Base-by-base conservation (phyloP, 2,888 invertebrate species). In the Cerastis rubricosa region DNA sequence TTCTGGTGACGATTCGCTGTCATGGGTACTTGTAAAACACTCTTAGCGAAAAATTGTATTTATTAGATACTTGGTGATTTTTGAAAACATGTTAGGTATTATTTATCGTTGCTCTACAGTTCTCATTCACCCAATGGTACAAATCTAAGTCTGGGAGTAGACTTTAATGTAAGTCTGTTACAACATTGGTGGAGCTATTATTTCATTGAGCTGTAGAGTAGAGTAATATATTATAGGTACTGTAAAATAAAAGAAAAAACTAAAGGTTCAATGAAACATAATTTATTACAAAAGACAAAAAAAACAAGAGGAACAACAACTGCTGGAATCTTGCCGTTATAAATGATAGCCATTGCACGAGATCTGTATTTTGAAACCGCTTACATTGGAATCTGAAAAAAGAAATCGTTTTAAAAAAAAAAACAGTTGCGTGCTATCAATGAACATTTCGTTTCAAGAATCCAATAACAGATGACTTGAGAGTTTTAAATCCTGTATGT, bases 311-410 rank as follows among this genome's bases (percentile, higher is more conserved):
- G 11, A 11, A 40, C n/a, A n/a, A n/a, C n/a, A n/a, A n/a, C 25
- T n/a, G 1, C 35, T 45, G 0, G 14, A n/a, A 17, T 63, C 7
- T 57, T 75, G 19, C 35, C 1, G 19, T 61, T 35, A 35, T 7
- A 35, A 19, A 5, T 19, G 5, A 35, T 14, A 19, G 19, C n/a
- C 47, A 22, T 6, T 35, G 5, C 22, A 35, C 3, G 19, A 25
- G 40, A 43, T 1, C 3, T 11, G 54, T 47, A n/a, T 25, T 64
- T 51, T 49, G 12, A 64, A 65, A 43, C 22, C 35, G 11, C 49
- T 81, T 59, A 78, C 0, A 78, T 19, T 4, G 43, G 19, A 9
- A 78, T 19, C 78, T 78, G 82, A 9, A 75, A 78, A 35, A 19
- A 40, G 19, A 54, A 49, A 17, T 17, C 0, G 22, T 67, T 0